These are phyloP conservation scores for Papilio protenor DNA, from an alignment of 2,888 invertebrate genomes.

Conservation along the genomic window DNA sequence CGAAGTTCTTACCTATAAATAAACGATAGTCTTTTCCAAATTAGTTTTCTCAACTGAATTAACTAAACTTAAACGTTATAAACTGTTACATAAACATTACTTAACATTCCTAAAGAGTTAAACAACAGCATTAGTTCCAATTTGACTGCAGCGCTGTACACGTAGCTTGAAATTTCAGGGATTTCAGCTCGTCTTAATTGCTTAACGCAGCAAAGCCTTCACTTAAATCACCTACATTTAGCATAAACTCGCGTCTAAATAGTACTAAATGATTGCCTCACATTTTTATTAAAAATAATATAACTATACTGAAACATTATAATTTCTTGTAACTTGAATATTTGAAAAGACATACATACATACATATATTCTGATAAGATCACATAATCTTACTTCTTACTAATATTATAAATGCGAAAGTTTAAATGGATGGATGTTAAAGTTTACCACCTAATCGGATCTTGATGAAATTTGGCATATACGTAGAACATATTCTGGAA, in stretches of 20 bases:
- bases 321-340: background rate
- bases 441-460: too few species aligned
- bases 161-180: background rate
- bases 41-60: background rate
- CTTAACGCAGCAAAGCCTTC: background rate
- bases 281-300: background rate
- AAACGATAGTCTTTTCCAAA: too few species aligned
- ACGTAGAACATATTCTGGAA: too few species aligned
- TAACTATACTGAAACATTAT: background rate
- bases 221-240: slow-evolving; percentile 12
- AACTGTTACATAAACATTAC: background rate
- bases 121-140: slow-evolving; percentile 29
- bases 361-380: background rate
- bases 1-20: too few species aligned
- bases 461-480: too few species aligned
- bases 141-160: slow-evolving; percentile 31
- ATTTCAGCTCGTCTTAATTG: background rate
- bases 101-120: slow-evolving; percentile 9
- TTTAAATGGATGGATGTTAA: too few species aligned
- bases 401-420: too few species aligned
- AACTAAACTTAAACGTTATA: background rate
- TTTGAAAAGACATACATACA: background rate
- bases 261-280: background rate
- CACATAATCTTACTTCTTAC: too few species aligned
- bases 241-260: background rate